Evolutionary conservation across 1,140 invertebrate species (phyloP).

Genomic region (Elymnias hypermnestra): DNA sequence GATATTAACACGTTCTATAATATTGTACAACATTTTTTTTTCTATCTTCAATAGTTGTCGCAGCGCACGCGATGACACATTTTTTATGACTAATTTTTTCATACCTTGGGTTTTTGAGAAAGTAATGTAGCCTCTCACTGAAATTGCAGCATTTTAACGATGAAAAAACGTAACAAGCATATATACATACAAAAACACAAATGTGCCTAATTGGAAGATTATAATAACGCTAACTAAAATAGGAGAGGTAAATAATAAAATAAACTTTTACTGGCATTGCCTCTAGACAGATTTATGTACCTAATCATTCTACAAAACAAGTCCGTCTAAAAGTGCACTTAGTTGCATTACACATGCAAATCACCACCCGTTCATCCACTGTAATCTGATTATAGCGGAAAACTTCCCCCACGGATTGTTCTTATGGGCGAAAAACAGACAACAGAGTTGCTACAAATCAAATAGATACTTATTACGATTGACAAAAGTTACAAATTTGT

Average conservation of each 20-base stretch:
- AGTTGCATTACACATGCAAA: constrained; percentile 50
- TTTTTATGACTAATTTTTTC: too few species aligned
- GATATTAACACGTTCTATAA: too few species aligned
- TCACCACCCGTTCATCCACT: constrained; percentile 41
- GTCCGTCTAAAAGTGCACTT: constrained; percentile 45
- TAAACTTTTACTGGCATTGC: not conserved
- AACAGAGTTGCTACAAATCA: constrained; percentile 10
- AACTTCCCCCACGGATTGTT: constrained; percentile 28
- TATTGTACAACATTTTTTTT: too few species aligned
- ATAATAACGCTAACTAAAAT: too few species aligned
- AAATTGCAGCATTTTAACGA: too few species aligned
- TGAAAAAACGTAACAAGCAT: too few species aligned
- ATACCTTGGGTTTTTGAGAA: too few species aligned
- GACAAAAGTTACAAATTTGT: constrained; percentile 5
- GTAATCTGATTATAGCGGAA: constrained; percentile 45
- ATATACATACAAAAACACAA: too few species aligned
- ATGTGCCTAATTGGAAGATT: too few species aligned
- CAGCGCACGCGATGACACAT: too few species aligned
- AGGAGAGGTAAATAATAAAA: not conserved
- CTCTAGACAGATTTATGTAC: constrained; percentile 3
- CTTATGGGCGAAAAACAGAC: constrained; percentile 29
- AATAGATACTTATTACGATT: constrained; percentile 9
- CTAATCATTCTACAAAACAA: constrained; percentile 17
- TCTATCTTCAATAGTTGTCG: too few species aligned
- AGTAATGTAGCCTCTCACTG: too few species aligned